Evolutionary conservation across 2,113 vertebrate genomes (phyloP).

Genomic region (Myiagra hebetior): DNA sequence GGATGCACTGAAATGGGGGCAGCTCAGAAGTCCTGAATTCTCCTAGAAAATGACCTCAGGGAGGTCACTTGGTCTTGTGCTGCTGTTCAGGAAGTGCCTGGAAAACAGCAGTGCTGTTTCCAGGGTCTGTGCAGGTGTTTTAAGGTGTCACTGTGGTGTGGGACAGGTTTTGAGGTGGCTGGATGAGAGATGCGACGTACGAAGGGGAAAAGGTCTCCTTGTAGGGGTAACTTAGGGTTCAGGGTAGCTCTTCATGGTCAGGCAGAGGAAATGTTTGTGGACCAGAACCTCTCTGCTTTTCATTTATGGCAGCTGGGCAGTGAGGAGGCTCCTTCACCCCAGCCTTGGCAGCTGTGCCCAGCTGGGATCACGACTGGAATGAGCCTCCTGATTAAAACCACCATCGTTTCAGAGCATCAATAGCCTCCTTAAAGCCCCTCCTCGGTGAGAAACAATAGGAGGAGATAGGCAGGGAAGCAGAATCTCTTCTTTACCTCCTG

Average conservation of each 20-base stretch:
- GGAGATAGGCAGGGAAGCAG: neutral
- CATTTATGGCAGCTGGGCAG: neutral
- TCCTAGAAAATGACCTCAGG: accelerated
- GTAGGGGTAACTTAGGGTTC: neutral
- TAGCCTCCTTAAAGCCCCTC: neutral
- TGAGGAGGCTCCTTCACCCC: neutral
- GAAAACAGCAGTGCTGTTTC: neutral
- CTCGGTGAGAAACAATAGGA: accelerated
- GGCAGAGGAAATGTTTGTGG: neutral
- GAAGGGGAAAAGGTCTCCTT: neutral
- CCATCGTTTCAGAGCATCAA: neutral
- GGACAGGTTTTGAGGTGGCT: neutral
- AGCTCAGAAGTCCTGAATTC: neutral
- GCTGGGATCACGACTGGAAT: neutral
- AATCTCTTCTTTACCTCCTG: neutral
- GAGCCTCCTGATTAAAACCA: neutral
- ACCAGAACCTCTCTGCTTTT: neutral
- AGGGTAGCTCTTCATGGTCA: neutral
- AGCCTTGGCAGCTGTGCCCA: neutral
- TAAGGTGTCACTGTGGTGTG: neutral
- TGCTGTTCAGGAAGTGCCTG: neutral
- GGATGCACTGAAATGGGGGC: neutral
- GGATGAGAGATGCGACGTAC: neutral
- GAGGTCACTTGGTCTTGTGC: neutral
- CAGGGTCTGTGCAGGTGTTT: neutral